Evolutionary conservation across 2,113 vertebrate species (phyloP).

Genomic region (Glareola pratincola): DNA sequence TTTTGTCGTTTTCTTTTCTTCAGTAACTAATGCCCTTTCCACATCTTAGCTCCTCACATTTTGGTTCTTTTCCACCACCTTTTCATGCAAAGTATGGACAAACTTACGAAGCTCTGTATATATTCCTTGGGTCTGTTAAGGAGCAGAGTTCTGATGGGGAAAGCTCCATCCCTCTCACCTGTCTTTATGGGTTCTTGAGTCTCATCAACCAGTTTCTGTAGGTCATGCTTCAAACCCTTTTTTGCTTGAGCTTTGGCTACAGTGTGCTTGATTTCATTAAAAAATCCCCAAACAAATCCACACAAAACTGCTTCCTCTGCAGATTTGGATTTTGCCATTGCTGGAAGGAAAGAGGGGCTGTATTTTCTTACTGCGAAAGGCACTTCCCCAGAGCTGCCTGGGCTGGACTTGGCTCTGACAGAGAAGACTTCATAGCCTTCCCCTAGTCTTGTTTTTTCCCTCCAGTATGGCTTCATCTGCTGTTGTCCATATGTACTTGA

Average conservation of each 20-base stretch:
- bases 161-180: background rate
- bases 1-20: background rate
- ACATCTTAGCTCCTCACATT: fast-evolving
- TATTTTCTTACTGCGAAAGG: background rate
- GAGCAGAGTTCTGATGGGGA: background rate
- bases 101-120: background rate
- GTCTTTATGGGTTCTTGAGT: background rate
- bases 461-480: background rate
- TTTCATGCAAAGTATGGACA: background rate
- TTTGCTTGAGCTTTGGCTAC: background rate
- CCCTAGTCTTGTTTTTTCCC: background rate
- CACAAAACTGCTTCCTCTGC: background rate
- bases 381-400: background rate
- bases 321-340: background rate
- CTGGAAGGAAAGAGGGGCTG: background rate
- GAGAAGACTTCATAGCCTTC: background rate
- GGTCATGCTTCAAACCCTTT: background rate
- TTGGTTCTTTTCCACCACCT: background rate
- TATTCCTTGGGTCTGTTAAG: background rate
- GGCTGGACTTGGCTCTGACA: background rate
- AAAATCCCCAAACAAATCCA: too few relatives aligned
- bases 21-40: background rate
- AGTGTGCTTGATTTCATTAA: background rate
- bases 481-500: background rate
- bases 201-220: background rate